Percentiles rank a stretch among this genome's conserved stretches.
Evolutionary conservation across 1,140 invertebrate species (phyloP).

Genomic region (Tetragonula clypearis): DNA sequence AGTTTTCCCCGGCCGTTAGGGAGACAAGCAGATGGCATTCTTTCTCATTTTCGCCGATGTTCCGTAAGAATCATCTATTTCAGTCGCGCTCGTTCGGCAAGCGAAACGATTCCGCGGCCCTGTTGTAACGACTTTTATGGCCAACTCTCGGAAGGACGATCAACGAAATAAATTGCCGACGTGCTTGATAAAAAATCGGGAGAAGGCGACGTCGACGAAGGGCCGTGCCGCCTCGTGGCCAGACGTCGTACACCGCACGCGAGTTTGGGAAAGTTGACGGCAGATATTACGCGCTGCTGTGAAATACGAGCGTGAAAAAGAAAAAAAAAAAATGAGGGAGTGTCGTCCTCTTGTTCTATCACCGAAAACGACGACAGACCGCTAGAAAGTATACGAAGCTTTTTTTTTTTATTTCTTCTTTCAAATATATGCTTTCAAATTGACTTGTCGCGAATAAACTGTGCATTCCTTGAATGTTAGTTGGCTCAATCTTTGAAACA

Average conservation of each 20-base stretch:
- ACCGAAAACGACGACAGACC: neutral
- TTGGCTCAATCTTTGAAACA: too few species aligned
- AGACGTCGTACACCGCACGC: constrained; percentile 29
- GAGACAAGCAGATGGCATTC: neutral
- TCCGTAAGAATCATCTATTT: constrained; percentile 28
- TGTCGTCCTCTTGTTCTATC: constrained; percentile 28
- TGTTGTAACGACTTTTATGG: constrained; percentile 61
- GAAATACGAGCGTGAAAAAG: constrained; percentile 53
- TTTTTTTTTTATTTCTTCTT: neutral
- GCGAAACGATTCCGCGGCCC: constrained; percentile 56
- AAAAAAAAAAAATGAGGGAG: constrained; percentile 9
- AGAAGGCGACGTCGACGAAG: neutral
- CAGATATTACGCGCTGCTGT: constrained; percentile 56
- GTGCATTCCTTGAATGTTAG: too few species aligned
- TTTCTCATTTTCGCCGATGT: neutral
- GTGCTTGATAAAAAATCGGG: constrained; percentile 59
- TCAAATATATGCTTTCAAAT: neutral
- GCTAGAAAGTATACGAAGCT: neutral
- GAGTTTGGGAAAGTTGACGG: constrained; percentile 60
- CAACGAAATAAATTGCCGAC: constrained; percentile 62
- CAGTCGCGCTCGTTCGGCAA: constrained; percentile 31
- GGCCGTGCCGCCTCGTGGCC: neutral
- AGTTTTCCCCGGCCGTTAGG: neutral
- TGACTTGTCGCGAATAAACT: too few species aligned
- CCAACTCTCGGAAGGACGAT: constrained; percentile 63